Evolutionary conservation across 2,797 vertebrate species (phyloP).

Genomic region (Brotogeris chrysoptera): DNA sequence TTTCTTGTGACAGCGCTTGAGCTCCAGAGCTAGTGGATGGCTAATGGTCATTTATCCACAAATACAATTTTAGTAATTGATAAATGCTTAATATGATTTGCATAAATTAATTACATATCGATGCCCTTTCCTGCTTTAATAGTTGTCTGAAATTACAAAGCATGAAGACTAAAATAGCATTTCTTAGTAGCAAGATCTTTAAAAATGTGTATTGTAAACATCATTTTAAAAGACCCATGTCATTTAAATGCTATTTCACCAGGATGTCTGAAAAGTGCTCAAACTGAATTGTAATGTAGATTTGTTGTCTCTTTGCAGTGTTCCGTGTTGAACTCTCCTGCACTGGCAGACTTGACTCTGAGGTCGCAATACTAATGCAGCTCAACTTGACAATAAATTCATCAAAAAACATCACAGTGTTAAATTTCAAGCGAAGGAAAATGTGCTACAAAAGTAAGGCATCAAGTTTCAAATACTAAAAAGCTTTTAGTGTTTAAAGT

Average conservation of each 20-base stretch:
- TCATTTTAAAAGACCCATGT: rapidly evolving
- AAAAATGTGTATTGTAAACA: neutral
- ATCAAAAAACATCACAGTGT: slow-evolving; percentile 95
- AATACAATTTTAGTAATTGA: neutral
- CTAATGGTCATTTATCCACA: neutral
- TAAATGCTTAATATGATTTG: neutral
- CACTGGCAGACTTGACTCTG: slow-evolving; percentile 91
- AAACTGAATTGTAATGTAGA: neutral
- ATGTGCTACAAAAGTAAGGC: slow-evolving; percentile 96
- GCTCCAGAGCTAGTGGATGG: neutral
- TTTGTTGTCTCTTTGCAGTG: slow-evolving; percentile 76
- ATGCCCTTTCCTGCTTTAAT: neutral
- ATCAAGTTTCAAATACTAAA: neutral
- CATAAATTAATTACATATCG: neutral
- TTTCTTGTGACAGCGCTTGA: neutral
- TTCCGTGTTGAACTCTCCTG: slow-evolving; percentile 94
- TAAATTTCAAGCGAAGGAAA: slow-evolving; percentile 99
- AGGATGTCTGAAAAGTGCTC: neutral
- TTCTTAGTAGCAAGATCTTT: neutral
- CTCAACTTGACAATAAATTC: slow-evolving; percentile 91
- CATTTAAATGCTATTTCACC: neutral
- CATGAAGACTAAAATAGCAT: neutral
- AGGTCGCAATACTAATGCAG: slow-evolving; percentile 92
- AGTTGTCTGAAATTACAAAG: neutral
- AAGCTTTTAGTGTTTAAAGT: neutral